A percentile compares a stretch with the other conserved stretches of the same genome.
These are phyloP conservation scores for Rhincodon typus DNA, from an alignment of 2,797 vertebrate species.

Conservation along the genomic window DNA sequence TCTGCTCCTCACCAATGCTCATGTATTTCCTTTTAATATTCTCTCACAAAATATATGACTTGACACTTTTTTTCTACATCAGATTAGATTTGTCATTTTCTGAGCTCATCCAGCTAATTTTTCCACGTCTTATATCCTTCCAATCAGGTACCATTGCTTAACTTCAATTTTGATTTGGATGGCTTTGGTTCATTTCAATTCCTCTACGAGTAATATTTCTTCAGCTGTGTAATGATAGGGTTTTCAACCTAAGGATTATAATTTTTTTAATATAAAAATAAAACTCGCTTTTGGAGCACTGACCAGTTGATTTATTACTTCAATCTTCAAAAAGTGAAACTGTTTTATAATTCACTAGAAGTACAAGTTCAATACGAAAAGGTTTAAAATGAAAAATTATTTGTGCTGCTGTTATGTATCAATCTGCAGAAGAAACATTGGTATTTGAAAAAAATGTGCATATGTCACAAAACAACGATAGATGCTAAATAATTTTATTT, in stretches of 20 bases:
- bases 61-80: not conserved
- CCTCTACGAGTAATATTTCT: not conserved
- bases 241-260: not conserved
- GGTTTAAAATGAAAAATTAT: constrained; percentile 1
- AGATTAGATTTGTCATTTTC: not conserved
- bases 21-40: not conserved
- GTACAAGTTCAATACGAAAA: not conserved
- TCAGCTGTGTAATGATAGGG: not conserved
- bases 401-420: not conserved
- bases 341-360: constrained; percentile 29
- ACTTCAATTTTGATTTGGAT: not conserved
- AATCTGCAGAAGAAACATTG: not conserved
- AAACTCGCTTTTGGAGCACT: not conserved
- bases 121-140: not conserved
- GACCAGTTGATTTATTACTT: constrained; percentile 21
- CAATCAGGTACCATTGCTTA: not conserved
- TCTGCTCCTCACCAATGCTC: no score
- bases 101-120: not conserved
- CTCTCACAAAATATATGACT: not conserved
- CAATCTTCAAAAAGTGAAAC: constrained; percentile 6
- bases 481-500: not conserved
- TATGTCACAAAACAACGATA: not conserved
- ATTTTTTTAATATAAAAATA: not conserved
- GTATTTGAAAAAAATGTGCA: not conserved
- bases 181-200: not conserved